Evolutionary conservation across 2,113 vertebrate species (phyloP), one percentile per base, ranked within the genome.

Genomic region (Pardalotus punctatus): DNA sequence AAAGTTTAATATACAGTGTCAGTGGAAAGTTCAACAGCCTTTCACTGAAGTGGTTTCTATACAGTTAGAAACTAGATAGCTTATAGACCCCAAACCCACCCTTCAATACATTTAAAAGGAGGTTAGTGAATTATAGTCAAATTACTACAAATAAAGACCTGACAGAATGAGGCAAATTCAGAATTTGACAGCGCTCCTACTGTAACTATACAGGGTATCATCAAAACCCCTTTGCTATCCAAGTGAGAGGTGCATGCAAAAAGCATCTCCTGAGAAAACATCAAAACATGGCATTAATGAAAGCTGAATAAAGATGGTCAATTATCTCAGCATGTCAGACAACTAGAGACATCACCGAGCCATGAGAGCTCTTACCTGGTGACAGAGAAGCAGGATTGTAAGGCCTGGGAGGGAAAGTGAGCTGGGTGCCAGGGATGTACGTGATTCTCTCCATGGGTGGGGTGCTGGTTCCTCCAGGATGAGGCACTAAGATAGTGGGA

Each of bases 401-500:
- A 90, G 99, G 98, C 97, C 99, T 98, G 96, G 98, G 96, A 96
- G 99, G 99, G 98, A 99, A 99, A 47, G 99, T 98, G 87, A 99
- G 97, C 98, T 99, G 99, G 96, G 99, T 98, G 94, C 99, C 99
- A 48, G 99, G 98, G 98, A 99, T 99, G 92, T 99, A 99, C 8
- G 98, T 99, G 98, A 99, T 99, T 97, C 99, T 99, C 97, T 99
- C 99, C 99, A 99, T 98, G 93, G 99, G 99, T 88, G 99, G 99
- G 88, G 99, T 98, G 97, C 98, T 99, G 70, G 99, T 98, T 96
- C 99, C 99, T 97, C 99, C 99, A 72, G 99, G 99, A 95, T 99
- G 99, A 98, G 99, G 99, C 98, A 99, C 99, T 98, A 99, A 97
- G 98, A 99, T 99, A 96, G 99, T 98, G 97, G 99, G 99, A 97